Evolutionary conservation across 2,888 invertebrate species (phyloP).

Genomic region (Calliopum simillimum): DNA sequence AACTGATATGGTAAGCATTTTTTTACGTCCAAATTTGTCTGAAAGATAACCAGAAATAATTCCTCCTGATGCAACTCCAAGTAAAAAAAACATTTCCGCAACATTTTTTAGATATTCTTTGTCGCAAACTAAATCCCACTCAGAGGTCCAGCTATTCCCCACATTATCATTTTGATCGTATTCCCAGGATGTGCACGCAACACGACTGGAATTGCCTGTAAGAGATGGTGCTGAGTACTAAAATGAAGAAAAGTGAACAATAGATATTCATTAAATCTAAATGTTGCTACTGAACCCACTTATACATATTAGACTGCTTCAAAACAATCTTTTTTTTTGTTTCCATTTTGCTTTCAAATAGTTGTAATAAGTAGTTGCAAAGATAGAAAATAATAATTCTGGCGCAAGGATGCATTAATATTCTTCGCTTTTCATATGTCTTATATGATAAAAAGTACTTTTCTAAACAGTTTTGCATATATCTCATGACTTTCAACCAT

Average conservation of each 20-base stretch:
- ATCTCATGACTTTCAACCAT: too few species aligned
- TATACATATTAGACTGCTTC: too few species aligned
- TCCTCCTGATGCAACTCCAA: slow-evolving; percentile 82
- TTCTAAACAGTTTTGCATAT: too few species aligned
- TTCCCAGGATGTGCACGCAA: slow-evolving; percentile 73
- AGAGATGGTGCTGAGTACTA: slow-evolving; percentile 53
- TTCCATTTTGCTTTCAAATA: too few species aligned
- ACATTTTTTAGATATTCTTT: slow-evolving; percentile 76
- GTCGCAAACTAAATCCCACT: slow-evolving; percentile 84
- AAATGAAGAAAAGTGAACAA: neutral
- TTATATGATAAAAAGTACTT: too few species aligned
- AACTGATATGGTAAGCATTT: slow-evolving; percentile 78
- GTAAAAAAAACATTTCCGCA: slow-evolving; percentile 81
- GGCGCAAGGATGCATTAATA: too few species aligned
- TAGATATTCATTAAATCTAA: neutral
- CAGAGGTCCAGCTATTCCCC: slow-evolving; percentile 78
- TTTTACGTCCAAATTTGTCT: slow-evolving; percentile 84
- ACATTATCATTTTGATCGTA: slow-evolving; percentile 69
- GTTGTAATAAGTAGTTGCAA: too few species aligned
- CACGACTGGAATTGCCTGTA: slow-evolving; percentile 64
- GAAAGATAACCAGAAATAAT: slow-evolving; percentile 83
- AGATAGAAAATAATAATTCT: too few species aligned
- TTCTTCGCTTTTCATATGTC: too few species aligned
- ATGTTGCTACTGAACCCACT: too few species aligned
- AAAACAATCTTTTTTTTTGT: too few species aligned